Percentiles rank a stretch among this genome's conserved stretches.
These are phyloP conservation scores for Leptura quadrifasciata DNA, from an alignment of 2,888 invertebrate genomes.

Conservation along the genomic window DNA sequence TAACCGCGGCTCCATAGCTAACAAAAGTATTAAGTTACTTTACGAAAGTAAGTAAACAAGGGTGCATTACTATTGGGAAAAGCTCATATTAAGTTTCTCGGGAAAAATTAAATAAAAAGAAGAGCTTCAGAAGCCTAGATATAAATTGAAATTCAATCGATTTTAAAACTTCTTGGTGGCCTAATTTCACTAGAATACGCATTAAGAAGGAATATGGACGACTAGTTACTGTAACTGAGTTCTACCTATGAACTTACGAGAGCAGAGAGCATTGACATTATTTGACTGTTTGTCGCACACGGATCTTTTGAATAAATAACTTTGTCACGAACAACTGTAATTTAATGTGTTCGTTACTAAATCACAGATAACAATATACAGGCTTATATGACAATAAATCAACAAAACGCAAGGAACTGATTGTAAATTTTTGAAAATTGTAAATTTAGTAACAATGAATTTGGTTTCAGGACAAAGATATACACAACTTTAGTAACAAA, in stretches of 20 bases:
- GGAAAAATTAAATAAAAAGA: constrained; percentile 24
- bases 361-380: too few species aligned
- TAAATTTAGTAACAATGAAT: not conserved
- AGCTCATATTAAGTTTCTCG: constrained; percentile 31
- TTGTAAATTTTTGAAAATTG: too few species aligned
- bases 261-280: too few species aligned
- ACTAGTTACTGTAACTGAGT: not conserved
- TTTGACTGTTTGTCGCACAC: too few species aligned
- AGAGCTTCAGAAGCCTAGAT: not conserved
- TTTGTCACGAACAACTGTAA: too few species aligned
- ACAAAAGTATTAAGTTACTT: constrained; percentile 26
- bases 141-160: not conserved
- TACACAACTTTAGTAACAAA: not conserved
- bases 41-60: constrained; percentile 26
- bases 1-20: not conserved
- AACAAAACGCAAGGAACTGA: too few species aligned
- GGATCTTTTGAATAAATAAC: too few species aligned
- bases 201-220: not conserved
- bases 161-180: constrained; percentile 8
- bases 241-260: too few species aligned
- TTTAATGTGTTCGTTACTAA: too few species aligned
- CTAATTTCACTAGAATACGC: not conserved
- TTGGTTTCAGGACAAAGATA: not conserved
- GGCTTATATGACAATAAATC: too few species aligned
- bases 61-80: constrained; percentile 29